Percentiles rank a stretch among this genome's conserved stretches.
These are phyloP conservation scores for Eremobia ochroleuca DNA, from an alignment of 2,888 invertebrate species.

Conservation along the genomic window DNA sequence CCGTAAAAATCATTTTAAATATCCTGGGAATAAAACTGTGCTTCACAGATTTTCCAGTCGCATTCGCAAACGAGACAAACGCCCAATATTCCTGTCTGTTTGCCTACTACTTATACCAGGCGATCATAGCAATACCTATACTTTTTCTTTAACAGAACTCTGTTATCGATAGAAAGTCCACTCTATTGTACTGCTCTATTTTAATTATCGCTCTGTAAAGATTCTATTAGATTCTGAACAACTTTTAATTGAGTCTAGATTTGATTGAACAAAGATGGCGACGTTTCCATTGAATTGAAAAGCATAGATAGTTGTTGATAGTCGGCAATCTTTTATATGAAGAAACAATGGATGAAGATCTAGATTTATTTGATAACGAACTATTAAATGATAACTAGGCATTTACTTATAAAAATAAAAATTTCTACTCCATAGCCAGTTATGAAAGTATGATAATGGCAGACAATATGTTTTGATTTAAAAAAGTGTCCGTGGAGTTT, in stretches of 20 bases:
- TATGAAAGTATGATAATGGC: background rate
- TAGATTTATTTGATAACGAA: background rate
- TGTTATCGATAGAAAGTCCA: conserved; percentile 44
- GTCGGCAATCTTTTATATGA: background rate
- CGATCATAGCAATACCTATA: background rate
- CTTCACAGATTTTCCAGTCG: background rate
- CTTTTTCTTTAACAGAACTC: conserved; percentile 1
- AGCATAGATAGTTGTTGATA: conserved; percentile 7
- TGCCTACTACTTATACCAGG: background rate
- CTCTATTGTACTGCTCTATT: conserved; percentile 22
- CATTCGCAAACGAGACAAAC: background rate
- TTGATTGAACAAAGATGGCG: conserved; percentile 20
- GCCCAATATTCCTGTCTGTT: background rate
- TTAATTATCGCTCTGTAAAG: conserved; percentile 43
- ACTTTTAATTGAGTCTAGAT: conserved; percentile 17
- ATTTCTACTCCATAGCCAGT: background rate
- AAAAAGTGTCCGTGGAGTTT: background rate
- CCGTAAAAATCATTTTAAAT: background rate
- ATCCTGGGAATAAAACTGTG: background rate
- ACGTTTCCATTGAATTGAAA: background rate
- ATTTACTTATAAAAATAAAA: background rate
- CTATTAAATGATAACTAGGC: background rate
- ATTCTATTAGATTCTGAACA: conserved; percentile 35
- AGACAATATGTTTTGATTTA: background rate
- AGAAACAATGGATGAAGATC: background rate